These are phyloP conservation scores for Suillia variegata DNA, from an alignment of 2,888 invertebrate species.

Conservation along the genomic window DNA sequence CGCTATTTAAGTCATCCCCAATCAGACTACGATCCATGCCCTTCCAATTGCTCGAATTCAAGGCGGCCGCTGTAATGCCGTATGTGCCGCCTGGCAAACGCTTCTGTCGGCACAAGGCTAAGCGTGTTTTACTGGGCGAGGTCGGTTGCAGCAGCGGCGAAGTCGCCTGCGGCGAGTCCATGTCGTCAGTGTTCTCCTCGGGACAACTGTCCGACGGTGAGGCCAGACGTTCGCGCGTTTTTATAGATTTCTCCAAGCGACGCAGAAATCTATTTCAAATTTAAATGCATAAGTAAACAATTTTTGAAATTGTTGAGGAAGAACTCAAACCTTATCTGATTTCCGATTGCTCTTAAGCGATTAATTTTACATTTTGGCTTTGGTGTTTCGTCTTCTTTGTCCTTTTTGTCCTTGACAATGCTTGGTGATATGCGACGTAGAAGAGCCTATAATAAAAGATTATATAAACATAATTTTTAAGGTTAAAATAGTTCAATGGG, in stretches of 20 bases:
- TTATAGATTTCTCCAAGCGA: conserved; percentile 73
- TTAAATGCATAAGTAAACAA: not conserved
- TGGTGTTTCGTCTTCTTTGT: conserved; percentile 62
- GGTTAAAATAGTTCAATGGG: too few species aligned
- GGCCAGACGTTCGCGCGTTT: conserved; percentile 66
- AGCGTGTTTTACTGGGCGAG: conserved; percentile 41
- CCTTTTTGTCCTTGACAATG: conserved; percentile 57
- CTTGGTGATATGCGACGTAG: conserved; percentile 69
- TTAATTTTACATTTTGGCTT: conserved; percentile 66
- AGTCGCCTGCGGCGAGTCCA: conserved; percentile 70
- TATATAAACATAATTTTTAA: not conserved
- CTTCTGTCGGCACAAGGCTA: conserved; percentile 46
- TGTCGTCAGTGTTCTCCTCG: conserved; percentile 65
- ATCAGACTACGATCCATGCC: conserved; percentile 43
- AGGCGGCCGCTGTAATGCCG: conserved; percentile 37
- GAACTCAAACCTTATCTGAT: conserved; percentile 72
- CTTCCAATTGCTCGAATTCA: conserved; percentile 44
- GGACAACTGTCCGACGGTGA: conserved; percentile 64
- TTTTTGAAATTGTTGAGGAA: not conserved
- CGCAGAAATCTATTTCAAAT: conserved; percentile 67
- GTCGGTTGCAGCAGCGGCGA: conserved; percentile 64
- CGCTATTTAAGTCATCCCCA: conserved; percentile 45
- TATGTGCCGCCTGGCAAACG: conserved; percentile 42
- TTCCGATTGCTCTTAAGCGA: conserved; percentile 73
- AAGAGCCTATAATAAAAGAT: conserved; percentile 62